A percentile compares a stretch with the other conserved stretches of the same genome.
Evolutionary conservation across 2,113 vertebrate species (phyloP).

Genomic region (Ictalurus furcatus): DNA sequence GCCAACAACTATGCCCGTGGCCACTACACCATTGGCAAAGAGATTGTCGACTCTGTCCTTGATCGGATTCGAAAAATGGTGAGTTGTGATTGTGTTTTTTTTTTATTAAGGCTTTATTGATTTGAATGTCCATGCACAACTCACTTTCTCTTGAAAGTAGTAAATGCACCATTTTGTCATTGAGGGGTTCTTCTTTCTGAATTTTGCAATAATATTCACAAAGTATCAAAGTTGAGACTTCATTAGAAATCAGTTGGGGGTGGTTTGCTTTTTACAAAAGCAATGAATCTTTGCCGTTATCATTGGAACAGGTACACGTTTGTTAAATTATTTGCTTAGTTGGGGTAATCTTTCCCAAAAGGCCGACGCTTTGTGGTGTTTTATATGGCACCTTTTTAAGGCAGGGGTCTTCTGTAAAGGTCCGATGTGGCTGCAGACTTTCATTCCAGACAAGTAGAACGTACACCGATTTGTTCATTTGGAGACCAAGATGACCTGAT

Average conservation of each 20-base stretch:
- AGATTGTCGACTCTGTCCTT: slow-evolving; percentile 42
- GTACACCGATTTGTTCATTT: too few relatives aligned
- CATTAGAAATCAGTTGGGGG: too few relatives aligned
- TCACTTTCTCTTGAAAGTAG: neutral
- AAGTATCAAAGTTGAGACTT: too few relatives aligned
- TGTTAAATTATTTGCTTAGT: neutral
- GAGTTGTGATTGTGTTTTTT: neutral
- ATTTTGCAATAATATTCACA: too few relatives aligned
- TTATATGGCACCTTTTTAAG: too few relatives aligned
- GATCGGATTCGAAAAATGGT: slow-evolving; percentile 42
- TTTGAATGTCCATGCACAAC: neutral
- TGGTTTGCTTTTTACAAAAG: too few relatives aligned
- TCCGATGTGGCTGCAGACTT: too few relatives aligned
- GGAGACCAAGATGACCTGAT: too few relatives aligned
- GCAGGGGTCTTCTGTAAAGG: too few relatives aligned
- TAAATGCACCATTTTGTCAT: neutral
- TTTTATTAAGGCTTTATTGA: neutral
- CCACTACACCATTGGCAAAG: slow-evolving; percentile 41
- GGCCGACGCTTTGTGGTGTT: too few relatives aligned
- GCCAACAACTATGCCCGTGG: slow-evolving; percentile 39
- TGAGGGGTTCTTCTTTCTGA: too few relatives aligned
- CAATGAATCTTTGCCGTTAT: neutral
- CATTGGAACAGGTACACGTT: neutral
- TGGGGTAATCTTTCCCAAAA: neutral
- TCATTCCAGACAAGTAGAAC: too few relatives aligned